Conservation (phyloP, 2,113 vertebrate genomes). For the Bostrychus sinensis region DNA sequence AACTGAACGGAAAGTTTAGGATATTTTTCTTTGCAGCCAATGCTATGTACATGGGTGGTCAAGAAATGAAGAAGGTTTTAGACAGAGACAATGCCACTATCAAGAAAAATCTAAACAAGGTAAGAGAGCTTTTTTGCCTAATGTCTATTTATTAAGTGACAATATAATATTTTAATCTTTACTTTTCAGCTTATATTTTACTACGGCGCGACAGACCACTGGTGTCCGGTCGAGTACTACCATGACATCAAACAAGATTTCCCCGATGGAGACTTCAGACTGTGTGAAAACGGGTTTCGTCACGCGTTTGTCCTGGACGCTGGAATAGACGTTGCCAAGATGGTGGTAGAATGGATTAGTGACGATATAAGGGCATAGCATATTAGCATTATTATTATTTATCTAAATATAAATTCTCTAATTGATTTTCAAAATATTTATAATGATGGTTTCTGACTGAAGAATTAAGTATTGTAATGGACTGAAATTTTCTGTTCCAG, state of each 20-base stretch:
- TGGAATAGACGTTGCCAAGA: constrained; percentile 83
- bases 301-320: constrained; percentile 88
- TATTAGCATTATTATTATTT: neutral
- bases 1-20: neutral
- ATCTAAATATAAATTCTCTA: neutral
- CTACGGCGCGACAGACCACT: constrained; percentile 86
- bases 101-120: constrained; percentile 88
- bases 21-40: constrained; percentile 81
- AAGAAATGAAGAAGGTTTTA: constrained; percentile 90
- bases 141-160: neutral
- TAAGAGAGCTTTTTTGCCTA: constrained; percentile 61
- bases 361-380: constrained; percentile 67
- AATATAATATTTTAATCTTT: neutral
- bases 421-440: neutral
- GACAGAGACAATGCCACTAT: constrained; percentile 88
- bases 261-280: constrained; percentile 86
- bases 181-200: constrained; percentile 91
- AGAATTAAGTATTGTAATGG: neutral
- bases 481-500: too few species aligned
- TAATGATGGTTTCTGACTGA: neutral
- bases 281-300: constrained; percentile 86
- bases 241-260: constrained; percentile 90
- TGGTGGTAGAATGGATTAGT: constrained; percentile 85
- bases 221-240: constrained; percentile 91
- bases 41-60: constrained; percentile 88